Evolutionary conservation across 1,140 invertebrate genomes (phyloP), one percentile per base, ranked within the genome.

Genomic region (Drosophila lini): DNA sequence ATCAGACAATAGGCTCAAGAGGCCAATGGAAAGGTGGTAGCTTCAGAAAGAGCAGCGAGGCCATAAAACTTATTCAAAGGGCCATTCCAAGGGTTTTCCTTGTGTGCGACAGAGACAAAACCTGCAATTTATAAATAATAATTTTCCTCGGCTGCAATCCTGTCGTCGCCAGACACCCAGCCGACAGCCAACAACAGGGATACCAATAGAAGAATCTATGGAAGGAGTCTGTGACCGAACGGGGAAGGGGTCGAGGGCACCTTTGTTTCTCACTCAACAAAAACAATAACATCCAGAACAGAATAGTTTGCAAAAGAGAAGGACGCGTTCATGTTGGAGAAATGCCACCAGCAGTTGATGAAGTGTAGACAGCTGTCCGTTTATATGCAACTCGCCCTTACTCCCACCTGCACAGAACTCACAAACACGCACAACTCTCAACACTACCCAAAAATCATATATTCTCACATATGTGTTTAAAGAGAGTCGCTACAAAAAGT

Each of bases 121-220:
- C 59, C 55, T 45, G 58, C 62, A 45, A 60, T 65, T 65, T 65
- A 65, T 65, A 61, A 61, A 61, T 65, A 65, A 65, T 65, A 60
- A 65, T 65, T 65, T 65, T 65, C 41, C 56, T 19, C 32, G 41
- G 22, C 41, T 38, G 22, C 22, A 11, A 41, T 45, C 36, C 32
- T 64, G 62, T 42, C 32, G 40, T 45, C 41, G 25, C 56, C 31
- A 36, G 32, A 40, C 38, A 9, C 3, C 13, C n/a, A 34, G 38
- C 36, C 36, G 28, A 28, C 9, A 44, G 31, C 41, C 25, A 31
- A 28, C 10, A 10, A 28, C 25, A 11, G 22, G 38, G 38, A 25
- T 15, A 31, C 47, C 19, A 11, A 22, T 16, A 38, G 22, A 15
- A 11, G 19, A 5, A 2, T 53, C 22, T 6, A 41, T 22, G 2